Conservation (phyloP, 92 coral and sea anemone genomes). For the Parazoanthus darwini region DNA sequence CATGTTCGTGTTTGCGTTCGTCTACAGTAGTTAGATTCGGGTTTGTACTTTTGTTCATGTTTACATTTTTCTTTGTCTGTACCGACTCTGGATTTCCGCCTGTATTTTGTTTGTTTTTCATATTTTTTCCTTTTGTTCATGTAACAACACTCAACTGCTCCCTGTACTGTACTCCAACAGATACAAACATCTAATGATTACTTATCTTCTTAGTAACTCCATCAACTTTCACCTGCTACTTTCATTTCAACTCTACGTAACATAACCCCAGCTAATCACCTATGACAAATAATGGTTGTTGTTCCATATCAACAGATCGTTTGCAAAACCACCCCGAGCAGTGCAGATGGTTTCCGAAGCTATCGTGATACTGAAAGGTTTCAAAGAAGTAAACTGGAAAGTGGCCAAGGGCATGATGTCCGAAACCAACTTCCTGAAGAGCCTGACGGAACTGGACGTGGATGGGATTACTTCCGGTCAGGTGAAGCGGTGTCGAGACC, state of each 20-base stretch:
- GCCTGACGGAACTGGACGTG: conserved; percentile 94
- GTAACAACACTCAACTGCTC: background rate
- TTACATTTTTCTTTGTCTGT: background rate
- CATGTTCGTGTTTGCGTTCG: background rate
- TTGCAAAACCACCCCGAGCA: conserved; percentile 98
- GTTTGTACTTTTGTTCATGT: background rate
- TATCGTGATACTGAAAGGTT: conserved; percentile 94
- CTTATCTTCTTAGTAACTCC: too few species aligned
- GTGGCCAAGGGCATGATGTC: conserved; percentile 99
- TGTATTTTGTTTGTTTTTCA: background rate
- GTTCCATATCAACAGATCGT: conserved; percentile 62
- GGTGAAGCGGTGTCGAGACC: conserved; percentile 91
- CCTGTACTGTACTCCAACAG: background rate
- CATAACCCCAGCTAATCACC: background rate
- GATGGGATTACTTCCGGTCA: conserved; percentile 89
- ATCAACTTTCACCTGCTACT: background rate
- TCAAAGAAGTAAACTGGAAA: conserved; percentile 93
- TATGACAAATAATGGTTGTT: background rate
- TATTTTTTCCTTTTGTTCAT: background rate
- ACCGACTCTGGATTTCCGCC: background rate
- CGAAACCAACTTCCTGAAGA: conserved; percentile 96
- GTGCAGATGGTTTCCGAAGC: conserved; percentile 99
- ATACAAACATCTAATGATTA: too few species aligned
- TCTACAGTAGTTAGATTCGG: background rate
- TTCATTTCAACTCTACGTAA: background rate